Evolutionary conservation across 92 coral and sea anemone genomes (phyloP).

Genomic region (Metridium senile): DNA sequence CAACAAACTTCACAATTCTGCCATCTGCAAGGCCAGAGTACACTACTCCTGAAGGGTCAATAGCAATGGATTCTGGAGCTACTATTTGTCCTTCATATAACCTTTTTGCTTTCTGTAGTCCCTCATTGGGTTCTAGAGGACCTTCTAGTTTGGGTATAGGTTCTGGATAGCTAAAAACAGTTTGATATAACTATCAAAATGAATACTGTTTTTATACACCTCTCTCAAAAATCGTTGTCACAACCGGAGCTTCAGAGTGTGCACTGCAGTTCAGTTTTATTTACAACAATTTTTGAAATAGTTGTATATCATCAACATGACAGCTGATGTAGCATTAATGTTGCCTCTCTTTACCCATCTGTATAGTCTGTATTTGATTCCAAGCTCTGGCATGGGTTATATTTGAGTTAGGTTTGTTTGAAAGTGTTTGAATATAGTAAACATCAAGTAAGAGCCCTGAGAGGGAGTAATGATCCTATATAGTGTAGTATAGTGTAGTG

Average conservation of each 20-base stretch:
- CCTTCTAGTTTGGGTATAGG: conserved; percentile 66
- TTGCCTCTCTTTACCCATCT: too few relatives aligned
- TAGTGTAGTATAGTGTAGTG: too few relatives aligned
- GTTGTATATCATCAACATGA: too few relatives aligned
- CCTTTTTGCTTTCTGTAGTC: conserved; percentile 48
- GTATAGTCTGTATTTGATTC: too few relatives aligned
- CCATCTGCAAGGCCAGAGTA: conserved; percentile 83
- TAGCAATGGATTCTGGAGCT: conserved; percentile 86
- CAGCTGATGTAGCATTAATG: too few relatives aligned
- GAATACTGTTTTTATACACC: background rate
- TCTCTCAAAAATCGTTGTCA: background rate
- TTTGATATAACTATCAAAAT: background rate
- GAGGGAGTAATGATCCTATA: too few relatives aligned
- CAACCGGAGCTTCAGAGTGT: background rate
- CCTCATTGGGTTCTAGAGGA: conserved; percentile 61
- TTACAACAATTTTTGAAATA: too few relatives aligned
- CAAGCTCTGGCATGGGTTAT: too few relatives aligned
- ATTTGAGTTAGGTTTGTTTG: too few relatives aligned
- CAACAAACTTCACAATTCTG: conserved; percentile 76
- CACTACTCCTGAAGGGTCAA: conserved; percentile 70
- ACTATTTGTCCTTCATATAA: conserved; percentile 59
- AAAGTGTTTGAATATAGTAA: too few relatives aligned
- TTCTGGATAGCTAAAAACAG: conserved; percentile 21
- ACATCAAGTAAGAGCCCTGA: too few relatives aligned
- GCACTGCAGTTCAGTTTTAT: too few relatives aligned